Evolutionary conservation across 2,797 vertebrate species (phyloP), one percentile per base, ranked within the genome.

Genomic region (Anabas testudineus): DNA sequence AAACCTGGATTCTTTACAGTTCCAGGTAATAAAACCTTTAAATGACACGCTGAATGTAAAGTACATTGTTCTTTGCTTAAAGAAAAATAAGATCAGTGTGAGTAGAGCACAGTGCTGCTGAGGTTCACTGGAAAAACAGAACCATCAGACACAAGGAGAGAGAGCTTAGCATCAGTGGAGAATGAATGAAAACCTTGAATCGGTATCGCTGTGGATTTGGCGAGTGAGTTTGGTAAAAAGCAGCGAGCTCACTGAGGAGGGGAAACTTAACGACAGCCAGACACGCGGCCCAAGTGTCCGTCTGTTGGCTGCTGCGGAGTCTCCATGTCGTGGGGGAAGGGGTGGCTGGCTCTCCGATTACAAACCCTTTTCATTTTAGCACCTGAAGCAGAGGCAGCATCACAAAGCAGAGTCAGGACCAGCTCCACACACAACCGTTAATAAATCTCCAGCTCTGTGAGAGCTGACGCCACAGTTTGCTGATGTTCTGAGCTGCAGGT

Each of bases 351-450:
- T 70, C 45, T 52, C 5, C 48, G 63, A 26, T 39, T 13, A 7
- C 15, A n/a, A 9, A 52, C 21, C 39, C 19, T 54, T 62, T n/a
- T 62, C 51, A 53, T 46, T 1, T 54, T 43, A 82, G 76, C 82
- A 80, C 76, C 82, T 53, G 62, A 60, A 79, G 52, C 26, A 18
- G 52, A 39, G 30, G 45, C 34, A 2, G 67, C 37, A 18, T 52
- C 41, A 76, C 69, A 56, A 45, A 67, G 61, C 78, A 63, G 56
- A 51, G 43, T 39, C 66, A 7, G 0, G 8, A 12, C n/a, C 74
- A 16, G 21, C 34, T 36, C 5, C 41, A 42, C 39, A 37, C 34
- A 12, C 14, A 14, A 15, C 36, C 7, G 28, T 28, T 7, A 28
- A n/a, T 28, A 7, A 28, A 28, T 28, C 10, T 2, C 10, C 10